Base-by-base conservation (phyloP, 2,113 vertebrate species). In the Thomomys bottae region DNA sequence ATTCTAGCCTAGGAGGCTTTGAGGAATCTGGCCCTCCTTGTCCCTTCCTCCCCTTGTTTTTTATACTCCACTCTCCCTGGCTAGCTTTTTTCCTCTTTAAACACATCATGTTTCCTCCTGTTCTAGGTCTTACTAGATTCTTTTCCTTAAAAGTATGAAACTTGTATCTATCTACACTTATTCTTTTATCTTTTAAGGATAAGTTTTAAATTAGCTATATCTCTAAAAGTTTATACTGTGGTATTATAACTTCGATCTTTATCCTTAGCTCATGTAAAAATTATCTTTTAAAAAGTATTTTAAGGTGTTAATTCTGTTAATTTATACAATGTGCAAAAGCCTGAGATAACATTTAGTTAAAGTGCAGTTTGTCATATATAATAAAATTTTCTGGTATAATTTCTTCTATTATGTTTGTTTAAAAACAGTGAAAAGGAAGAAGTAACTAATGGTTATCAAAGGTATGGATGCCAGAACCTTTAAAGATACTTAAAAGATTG, bases 381-480 rank as follows among this genome's bases (percentile, higher is more conserved):
- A 95, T 84, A 95, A 91, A 88, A 20, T 5, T 70, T 32, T 90
- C 68, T 84, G 42, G 9, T 78, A 8, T 83, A 75, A 72, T 92
- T 96, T 88, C 17, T 63, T 72, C 94, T 82, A 45, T 91, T 87
- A 32, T 92, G 34, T 82, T 87, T 81, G 32, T 94, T 93, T n/a
- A n/a, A 78, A 67, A 93, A 87, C 88, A 20, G 54, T 34, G 54
- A 87, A 77, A 67, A 87, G 40, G 80, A 57, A 71, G 70, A 93
- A 90, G 63, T 68, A 78, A 21, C 40, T 64, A 78, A 21, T 45
- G 61, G 32, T 88, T 78, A 88, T 38, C 28, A 71, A 24, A 61
- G 28, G 45, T 88, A 23, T 73, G n/a, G 68, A 63, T 92, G 7
- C 57, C 34, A 66, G 36, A 80, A 92, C 26, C 68, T 57, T 70